phyloP scores from a whole-genome alignment of 35 echinoderm and acorn worm genomes.

The Amphiura filiformis region DNA sequence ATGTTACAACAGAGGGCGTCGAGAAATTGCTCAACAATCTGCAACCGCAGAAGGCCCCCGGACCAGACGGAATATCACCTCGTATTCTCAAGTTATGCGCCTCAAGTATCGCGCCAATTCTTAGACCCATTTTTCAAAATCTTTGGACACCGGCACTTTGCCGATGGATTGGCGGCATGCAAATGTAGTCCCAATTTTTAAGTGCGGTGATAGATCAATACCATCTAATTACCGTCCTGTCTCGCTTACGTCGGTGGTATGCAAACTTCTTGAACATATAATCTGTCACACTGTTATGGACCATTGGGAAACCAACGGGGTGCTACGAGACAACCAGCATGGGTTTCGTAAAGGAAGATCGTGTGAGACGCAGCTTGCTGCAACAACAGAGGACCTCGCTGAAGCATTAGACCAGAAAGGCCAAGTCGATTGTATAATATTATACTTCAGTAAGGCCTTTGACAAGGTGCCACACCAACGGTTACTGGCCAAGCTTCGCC shows the following conservation, averaged over 20 bases:
- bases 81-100: conserved; percentile 41
- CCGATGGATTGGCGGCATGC: conserved; percentile 44
- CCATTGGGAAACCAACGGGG: too few relatives aligned
- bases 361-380: conserved; percentile 22
- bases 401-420: not conserved
- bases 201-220: too few relatives aligned
- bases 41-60: conserved; percentile 33
- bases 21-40: conserved; percentile 34
- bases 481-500: not conserved
- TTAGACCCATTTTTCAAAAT: conserved; percentile 36
- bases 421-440: conserved; percentile 10
- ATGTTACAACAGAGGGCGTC: conserved; percentile 21
- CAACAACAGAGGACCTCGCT: conserved; percentile 27
- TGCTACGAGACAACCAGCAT: conserved; percentile 24
- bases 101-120: conserved; percentile 13
- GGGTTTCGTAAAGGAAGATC: conserved; percentile 32
- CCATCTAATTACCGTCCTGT: too few relatives aligned
- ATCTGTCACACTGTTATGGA: too few relatives aligned
- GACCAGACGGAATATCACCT: conserved; percentile 22
- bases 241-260: too few relatives aligned
- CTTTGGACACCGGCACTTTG: conserved; percentile 27
- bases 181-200: too few relatives aligned
- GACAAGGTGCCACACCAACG: conserved; percentile 10
- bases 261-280: too few relatives aligned
- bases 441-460: conserved; percentile 43